These are phyloP conservation scores for Drosophila jambulina DNA, from an alignment of 1,140 invertebrate species.

Conservation along the genomic window DNA sequence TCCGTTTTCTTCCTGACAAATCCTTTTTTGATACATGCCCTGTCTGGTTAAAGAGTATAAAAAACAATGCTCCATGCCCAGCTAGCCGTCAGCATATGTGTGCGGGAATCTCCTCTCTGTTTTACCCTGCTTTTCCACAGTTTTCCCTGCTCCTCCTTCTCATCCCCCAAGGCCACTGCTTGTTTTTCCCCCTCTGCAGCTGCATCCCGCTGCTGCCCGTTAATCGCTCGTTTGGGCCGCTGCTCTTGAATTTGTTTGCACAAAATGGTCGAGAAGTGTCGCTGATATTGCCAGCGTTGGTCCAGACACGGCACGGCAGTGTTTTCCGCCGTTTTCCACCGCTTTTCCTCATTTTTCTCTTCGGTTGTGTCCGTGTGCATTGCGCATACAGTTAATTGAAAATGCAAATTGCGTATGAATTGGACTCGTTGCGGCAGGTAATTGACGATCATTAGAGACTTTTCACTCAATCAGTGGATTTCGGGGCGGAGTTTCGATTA, in stretches of 20 bases:
- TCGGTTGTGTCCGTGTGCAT: slow-evolving; percentile 19
- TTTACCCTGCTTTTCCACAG: slow-evolving; percentile 21
- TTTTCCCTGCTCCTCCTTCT: neutral
- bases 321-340: neutral
- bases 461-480: slow-evolving; percentile 53
- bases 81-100: slow-evolving; percentile 31
- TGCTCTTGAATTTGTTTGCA: slow-evolving; percentile 63
- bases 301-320: slow-evolving; percentile 3
- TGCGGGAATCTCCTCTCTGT: neutral
- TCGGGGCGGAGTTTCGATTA: slow-evolving; percentile 49
- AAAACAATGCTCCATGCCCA: slow-evolving; percentile 24
- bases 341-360: neutral
- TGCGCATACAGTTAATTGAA: slow-evolving; percentile 69
- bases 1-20: fast-evolving
- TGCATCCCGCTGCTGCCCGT: slow-evolving; percentile 13
- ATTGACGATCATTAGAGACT: slow-evolving; percentile 64
- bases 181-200: slow-evolving; percentile 20
- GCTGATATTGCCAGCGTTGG: slow-evolving; percentile 36
- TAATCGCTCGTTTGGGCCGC: slow-evolving; percentile 60
- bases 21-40: neutral
- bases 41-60: neutral
- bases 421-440: slow-evolving; percentile 43
- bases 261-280: slow-evolving; percentile 64
- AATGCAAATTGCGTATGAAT: slow-evolving; percentile 72
- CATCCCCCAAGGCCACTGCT: slow-evolving; percentile 3